phyloP scores from a whole-genome alignment of 2,888 invertebrate genomes.

The Drosophila formosana region DNA sequence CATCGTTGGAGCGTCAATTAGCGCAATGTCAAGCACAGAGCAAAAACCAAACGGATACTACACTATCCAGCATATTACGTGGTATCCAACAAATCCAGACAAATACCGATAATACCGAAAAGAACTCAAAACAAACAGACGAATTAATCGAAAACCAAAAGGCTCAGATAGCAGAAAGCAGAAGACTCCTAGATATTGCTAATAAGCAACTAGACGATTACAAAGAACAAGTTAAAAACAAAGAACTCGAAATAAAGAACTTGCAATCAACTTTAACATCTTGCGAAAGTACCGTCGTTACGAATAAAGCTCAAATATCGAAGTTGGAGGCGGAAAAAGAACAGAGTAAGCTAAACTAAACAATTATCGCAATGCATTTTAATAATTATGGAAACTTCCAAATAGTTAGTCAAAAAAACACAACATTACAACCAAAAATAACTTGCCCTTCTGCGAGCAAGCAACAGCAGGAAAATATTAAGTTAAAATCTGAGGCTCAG shows the following conservation, averaged over 20 bases:
- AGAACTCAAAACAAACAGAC: neutral
- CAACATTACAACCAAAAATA: neutral
- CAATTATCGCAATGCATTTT: neutral
- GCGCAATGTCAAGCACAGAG: conserved; percentile 2
- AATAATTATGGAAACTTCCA: neutral
- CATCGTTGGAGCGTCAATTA: neutral
- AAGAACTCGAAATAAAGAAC: neutral
- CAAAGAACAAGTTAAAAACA: neutral
- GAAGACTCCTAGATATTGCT: neutral
- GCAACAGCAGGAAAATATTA: neutral
- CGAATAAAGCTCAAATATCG: neutral
- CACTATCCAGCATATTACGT: neutral
- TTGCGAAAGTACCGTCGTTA: neutral
- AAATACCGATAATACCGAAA: neutral
- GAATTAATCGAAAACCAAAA: neutral
- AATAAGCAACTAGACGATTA: neutral
- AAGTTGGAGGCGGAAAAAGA: neutral
- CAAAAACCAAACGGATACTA: neutral
- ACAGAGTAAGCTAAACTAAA: neutral
- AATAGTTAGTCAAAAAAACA: neutral
- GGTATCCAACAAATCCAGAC: neutral
- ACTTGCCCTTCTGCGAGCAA: neutral
- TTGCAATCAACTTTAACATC: neutral
- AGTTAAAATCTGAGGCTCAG: neutral
- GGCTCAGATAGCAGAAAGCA: neutral